Evolutionary conservation across 2,113 vertebrate species (phyloP), one percentile per base, ranked within the genome.

Genomic region (Anolis sagrei): DNA sequence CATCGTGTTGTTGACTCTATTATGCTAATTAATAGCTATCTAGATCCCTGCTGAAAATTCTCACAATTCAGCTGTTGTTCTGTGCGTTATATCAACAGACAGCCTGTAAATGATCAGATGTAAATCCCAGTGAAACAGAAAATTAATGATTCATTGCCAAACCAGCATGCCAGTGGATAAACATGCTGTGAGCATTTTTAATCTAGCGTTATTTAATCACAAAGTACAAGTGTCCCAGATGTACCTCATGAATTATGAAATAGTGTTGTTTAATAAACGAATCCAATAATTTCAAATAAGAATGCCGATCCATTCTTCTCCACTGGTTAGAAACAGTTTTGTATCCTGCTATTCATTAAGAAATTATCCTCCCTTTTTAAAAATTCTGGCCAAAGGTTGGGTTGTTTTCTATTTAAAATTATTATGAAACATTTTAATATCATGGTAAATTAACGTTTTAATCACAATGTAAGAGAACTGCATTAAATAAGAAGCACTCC

Each of bases 171-270:
- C 84, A 94, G 85, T 88, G 92, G 91, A 95, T 89, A 95, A 93
- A 93, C 94, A 95, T 90, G 90, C 93, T 95, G 91, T 92, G 93
- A 95, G 91, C 91, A 92, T 95, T 95, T 95, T 94, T 93, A 96
- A 95, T 95, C 89, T 93, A 87, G 82, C 93, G 90, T 93, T 96
- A 95, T 95, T 96, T 95, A 96, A 95, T 97, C 93, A 92, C 90
- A 92, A 76, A 87, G 86, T 95, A 89, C 90, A 96, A 93, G 95
- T 92, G 93, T 76, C 93, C 93, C 89, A 94, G 90, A 93, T 94
- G 88, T 94, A 92, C 87, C 92, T 95, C 93, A 95, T 96, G 93
- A 96, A 97, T 97, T 96, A 96, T 96, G 91, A 97, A 97, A 93
- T 84, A 89, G 79, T 90, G 84, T 89, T 91, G 81, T 93, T 94